Base-by-base conservation (phyloP, 2,797 vertebrate species). In the Lophius americanus region DNA sequence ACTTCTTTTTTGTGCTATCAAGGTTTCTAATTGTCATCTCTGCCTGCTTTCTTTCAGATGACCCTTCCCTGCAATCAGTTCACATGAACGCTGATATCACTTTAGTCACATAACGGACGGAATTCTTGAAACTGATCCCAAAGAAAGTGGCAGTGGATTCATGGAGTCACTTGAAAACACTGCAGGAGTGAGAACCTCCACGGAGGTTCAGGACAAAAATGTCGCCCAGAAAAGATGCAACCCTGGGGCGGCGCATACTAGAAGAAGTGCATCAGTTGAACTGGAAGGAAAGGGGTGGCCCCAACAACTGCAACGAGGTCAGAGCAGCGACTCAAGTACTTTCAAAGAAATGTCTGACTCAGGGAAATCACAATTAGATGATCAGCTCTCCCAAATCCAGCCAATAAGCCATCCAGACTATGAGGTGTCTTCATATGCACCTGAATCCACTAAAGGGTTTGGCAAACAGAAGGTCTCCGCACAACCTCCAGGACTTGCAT, bases 151-250 rank as follows among this genome's bases (percentile, higher is more conserved):
- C 87, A 78, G 85, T 80, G 88, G 86, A 88, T 91, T 92, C 82
- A 99, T 99, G 98, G 97, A 98, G 93, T 95, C 95, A 87, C 94
- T 95, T 88, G 95, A 96, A 91, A 93, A 94, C 79, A 91, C 94
- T 91, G 88, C 94, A 90, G 95, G 93, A 90, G 94, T 93, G 91
- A 96, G 94, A 90, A 91, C 92, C 94, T 95, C 95, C 90, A 89
- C 92, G 85, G 94, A 94, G 92, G 91, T 93, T 91, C 94, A 91
- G 90, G 95, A 96, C 90, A 91, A 91, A 88, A 93, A 94, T 90
- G 91, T 89, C 85, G 86, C 88, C 73, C 88, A 91, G 81, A 95
- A 90, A 80, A 93, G 93, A 92, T 94, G 93, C 90, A 85, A 90
- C 83, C 93, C 94, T 48, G 95, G 95, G 74, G 61, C 70, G 38